Evolutionary conservation across 2,888 invertebrate genomes (phyloP).

Genomic region (Fragum fragum): DNA sequence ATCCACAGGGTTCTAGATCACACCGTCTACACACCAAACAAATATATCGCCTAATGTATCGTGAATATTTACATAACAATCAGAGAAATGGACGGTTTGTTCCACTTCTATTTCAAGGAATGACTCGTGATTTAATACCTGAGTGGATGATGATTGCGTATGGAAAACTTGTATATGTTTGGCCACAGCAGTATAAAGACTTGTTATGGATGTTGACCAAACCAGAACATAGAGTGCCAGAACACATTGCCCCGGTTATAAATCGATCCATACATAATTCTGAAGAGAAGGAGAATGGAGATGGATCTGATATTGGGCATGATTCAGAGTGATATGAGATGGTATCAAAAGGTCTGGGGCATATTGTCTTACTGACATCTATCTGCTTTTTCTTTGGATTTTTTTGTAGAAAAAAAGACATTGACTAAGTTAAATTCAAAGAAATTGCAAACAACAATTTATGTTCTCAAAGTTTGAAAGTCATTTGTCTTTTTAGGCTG

Average conservation of each 20-base stretch:
- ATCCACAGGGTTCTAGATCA: conserved; percentile 15
- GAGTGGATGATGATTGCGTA: conserved; percentile 66
- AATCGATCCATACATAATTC: conserved; percentile 14
- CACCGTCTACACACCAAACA: conserved; percentile 76
- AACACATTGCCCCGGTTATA: conserved; percentile 38
- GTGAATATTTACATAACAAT: conserved; percentile 67
- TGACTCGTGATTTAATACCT: conserved; percentile 68
- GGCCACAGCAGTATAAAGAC: conserved; percentile 81
- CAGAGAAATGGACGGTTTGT: conserved; percentile 71
- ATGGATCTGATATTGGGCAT: background rate
- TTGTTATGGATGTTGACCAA: conserved; percentile 81
- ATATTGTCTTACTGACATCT: too few relatives aligned
- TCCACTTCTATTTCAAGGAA: conserved; percentile 76
- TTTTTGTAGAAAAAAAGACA: background rate
- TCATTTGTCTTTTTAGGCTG: too few relatives aligned
- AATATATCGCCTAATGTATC: conserved; percentile 78
- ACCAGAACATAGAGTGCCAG: conserved; percentile 74
- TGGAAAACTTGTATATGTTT: conserved; percentile 71
- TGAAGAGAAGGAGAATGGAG: conserved; percentile 20
- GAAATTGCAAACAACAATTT: too few relatives aligned
- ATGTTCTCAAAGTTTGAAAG: too few relatives aligned
- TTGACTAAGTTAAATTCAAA: background rate
- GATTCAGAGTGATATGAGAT: conserved; percentile 5
- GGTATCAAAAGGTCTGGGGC: too few relatives aligned
- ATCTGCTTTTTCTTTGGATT: too few relatives aligned